Percentiles rank a stretch among this genome's conserved stretches.
Evolutionary conservation across 37 sponge, comb jelly and placozoan species (phyloP).

Genomic region (Chondrosia reniformis): DNA sequence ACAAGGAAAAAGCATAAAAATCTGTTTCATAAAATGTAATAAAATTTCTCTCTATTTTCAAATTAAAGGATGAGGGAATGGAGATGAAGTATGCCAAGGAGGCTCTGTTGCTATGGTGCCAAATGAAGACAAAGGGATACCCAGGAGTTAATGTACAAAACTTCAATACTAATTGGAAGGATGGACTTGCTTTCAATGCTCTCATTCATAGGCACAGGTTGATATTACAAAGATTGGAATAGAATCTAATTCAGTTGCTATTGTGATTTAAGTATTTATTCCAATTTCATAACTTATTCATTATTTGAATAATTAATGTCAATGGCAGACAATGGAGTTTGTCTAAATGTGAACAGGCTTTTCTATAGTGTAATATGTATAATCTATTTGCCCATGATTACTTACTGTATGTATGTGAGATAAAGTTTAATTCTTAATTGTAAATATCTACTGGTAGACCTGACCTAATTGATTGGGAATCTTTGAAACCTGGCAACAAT

Average conservation of each 20-base stretch:
- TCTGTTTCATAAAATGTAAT: too few species aligned
- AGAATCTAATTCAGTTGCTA: neutral
- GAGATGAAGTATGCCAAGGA: conserved; percentile 94
- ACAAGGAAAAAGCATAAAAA: too few species aligned
- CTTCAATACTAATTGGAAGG: conserved; percentile 90
- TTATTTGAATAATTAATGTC: too few species aligned
- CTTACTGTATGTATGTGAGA: too few species aligned
- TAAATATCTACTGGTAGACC: conserved; percentile 51
- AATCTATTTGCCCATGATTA: too few species aligned
- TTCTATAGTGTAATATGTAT: too few species aligned
- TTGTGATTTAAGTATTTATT: too few species aligned
- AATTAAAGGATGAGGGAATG: conserved; percentile 52
- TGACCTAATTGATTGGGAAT: conserved; percentile 77
- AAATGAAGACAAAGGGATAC: conserved; percentile 88
- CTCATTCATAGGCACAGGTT: conserved; percentile 97
- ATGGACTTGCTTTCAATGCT: conserved; percentile 94
- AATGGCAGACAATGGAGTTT: too few species aligned
- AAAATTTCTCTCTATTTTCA: neutral
- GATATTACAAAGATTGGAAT: conserved; percentile 10
- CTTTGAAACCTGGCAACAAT: conserved; percentile 53
- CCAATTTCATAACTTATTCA: too few species aligned
- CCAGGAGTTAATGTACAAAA: conserved; percentile 88
- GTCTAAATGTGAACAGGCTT: too few species aligned
- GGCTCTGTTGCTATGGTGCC: conserved; percentile 95
- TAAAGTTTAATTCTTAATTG: neutral